Evolutionary conservation across 2,888 invertebrate genomes (phyloP), one percentile per base, ranked within the genome.

Genomic region (Drosophila antonietae): DNA sequence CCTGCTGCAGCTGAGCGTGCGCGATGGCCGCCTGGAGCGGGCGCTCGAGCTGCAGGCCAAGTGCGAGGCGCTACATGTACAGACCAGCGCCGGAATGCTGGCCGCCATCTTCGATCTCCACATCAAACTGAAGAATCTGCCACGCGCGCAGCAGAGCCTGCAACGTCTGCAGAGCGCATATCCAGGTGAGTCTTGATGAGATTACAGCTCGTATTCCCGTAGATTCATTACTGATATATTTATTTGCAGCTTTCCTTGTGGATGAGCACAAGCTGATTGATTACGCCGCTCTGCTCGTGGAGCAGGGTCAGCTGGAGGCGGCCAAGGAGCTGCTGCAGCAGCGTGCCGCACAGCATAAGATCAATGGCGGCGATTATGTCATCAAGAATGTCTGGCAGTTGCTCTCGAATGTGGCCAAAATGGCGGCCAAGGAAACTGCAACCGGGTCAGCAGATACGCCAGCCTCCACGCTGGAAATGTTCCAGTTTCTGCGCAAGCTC

Each of bases 181-280:
- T 69, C 94, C 95, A 6, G 93, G 92, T 92, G 39, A 53, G 33
- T 62, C 8, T 8, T 9, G 2, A 1, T 15, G 0, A 5, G 7
- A 33, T 20, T 0, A 18, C 20, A 9, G 12, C 8, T 5, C 7
- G 1, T 28, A 6, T 28, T 28, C 3, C 14, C 44, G 5, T 20
- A 18, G 35, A 35, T 3, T 31, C 0, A 18, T 8, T 15, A 14
- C 37, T 15, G 14, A 15, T 37, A 14, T 14, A 41, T 33, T 0
- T 9, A 9, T 5, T 10, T 66, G 2, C 33, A 93, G 92, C 93
- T 67, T 96, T 96, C 85, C 91, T 89, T 1, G 81, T 96, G 18
- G 96, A 96, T 88, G 94, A 94, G 78, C 95, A 93, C 86, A 96
- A 96, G 91, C 91, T 96, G 3, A 92, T 96, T 3, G 95, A 95